Evolutionary conservation across 1,140 invertebrate genomes (phyloP).

Genomic region (Aricia agestis): DNA sequence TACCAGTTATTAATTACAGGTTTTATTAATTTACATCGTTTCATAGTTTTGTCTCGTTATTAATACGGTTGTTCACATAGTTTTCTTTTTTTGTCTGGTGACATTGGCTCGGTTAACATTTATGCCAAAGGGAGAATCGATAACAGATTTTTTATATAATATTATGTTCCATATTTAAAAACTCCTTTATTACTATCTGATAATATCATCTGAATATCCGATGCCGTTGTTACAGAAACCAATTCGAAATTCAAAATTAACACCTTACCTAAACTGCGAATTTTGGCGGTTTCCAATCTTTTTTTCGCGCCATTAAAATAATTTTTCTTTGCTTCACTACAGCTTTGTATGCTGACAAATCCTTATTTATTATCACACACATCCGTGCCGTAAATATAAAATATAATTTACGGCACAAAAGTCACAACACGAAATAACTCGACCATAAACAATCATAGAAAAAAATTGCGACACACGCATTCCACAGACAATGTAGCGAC

Average conservation of each 20-base stretch:
- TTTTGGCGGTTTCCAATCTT: neutral
- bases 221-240: no score
- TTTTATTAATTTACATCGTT: neutral
- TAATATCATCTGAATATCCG: no score
- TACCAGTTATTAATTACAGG: neutral
- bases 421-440: neutral
- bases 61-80: neutral
- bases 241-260: no score
- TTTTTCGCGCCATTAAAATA: neutral
- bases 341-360: no score
- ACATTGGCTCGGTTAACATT: neutral
- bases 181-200: no score
- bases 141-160: no score
- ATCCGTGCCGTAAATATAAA: neutral
- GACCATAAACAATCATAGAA: slow-evolving; percentile 1
- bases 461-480: neutral
- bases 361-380: no score
- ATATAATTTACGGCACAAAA: neutral
- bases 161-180: no score
- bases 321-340: no score
- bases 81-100: neutral
- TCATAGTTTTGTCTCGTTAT: neutral
- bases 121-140: no score
- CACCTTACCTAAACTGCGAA: neutral
- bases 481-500: neutral